Evolutionary conservation across 2,797 vertebrate genomes (phyloP).

Genomic region (Myioborus melanocephalus): DNA sequence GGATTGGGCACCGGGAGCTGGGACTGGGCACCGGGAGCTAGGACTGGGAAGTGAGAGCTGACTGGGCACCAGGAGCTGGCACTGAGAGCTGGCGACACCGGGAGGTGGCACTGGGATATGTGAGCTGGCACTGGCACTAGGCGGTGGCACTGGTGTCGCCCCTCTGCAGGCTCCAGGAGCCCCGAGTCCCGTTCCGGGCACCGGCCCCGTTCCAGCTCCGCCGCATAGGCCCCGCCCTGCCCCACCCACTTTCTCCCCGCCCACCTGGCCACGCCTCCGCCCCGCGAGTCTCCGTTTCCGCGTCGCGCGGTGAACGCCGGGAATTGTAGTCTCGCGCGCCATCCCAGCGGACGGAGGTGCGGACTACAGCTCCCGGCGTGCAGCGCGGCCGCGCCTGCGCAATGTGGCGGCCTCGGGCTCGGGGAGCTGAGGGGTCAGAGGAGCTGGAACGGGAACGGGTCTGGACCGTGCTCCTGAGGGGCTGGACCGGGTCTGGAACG

Average conservation of each 20-base stretch:
- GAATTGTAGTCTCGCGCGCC: rapidly evolving
- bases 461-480: neutral
- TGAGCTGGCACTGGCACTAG: neutral
- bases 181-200: no score
- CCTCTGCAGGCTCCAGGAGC: no score
- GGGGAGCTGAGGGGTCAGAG: neutral
- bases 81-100: neutral
- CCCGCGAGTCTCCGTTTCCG: rapidly evolving
- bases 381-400: neutral
- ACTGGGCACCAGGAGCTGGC: neutral
- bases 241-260: neutral
- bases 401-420: neutral
- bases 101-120: neutral
- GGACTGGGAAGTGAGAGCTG: no score
- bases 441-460: neutral
- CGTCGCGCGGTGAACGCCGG: neutral
- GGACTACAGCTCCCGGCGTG: neutral
- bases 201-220: neutral
- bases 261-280: rapidly evolving
- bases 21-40: no score
- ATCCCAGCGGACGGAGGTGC: rapidly evolving
- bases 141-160: no score
- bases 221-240: neutral
- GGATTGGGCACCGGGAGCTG: neutral
- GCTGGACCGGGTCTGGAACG: no score